A percentile compares a stretch with the other conserved stretches of the same genome.
These are phyloP conservation scores for Pseudococcus jackbeardsleyi DNA, from an alignment of 2,888 invertebrate genomes.

Conservation along the genomic window DNA sequence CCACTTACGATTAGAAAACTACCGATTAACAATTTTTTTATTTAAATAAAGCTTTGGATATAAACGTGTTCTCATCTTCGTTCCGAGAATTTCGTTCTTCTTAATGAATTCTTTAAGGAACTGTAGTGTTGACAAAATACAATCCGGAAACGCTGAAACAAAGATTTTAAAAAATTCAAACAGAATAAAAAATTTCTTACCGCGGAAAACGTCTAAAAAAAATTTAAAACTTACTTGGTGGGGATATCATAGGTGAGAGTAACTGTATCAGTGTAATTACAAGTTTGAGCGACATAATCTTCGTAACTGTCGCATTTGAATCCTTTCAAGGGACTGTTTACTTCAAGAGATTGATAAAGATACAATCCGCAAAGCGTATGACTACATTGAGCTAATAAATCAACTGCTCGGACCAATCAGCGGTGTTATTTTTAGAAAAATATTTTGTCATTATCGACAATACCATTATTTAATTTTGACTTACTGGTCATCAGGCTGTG, in stretches of 20 bases:
- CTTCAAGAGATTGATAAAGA: not conserved
- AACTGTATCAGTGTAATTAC: not conserved
- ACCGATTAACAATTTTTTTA: no score
- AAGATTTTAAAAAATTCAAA: not conserved
- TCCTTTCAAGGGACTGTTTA: not conserved
- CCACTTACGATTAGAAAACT: no score
- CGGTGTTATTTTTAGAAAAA: no score
- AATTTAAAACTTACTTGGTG: not conserved
- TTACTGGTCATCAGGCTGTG: no score
- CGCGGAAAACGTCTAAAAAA: no score
- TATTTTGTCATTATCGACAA: no score
- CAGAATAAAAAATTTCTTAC: not conserved
- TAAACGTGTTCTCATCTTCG: no score
- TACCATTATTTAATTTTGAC: no score
- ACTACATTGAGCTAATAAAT: not conserved
- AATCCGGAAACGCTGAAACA: not conserved
- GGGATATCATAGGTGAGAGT: not conserved
- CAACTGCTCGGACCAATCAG: not conserved
- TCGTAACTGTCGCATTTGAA: slow-evolving; percentile 1
- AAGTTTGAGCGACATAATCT: not conserved
- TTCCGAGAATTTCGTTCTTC: not conserved
- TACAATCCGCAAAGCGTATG: not conserved
- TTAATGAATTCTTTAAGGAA: not conserved
- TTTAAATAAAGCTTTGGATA: no score
- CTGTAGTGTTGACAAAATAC: not conserved